Base-by-base conservation (phyloP, 2,888 invertebrate genomes). In the Meganola albula region DNA sequence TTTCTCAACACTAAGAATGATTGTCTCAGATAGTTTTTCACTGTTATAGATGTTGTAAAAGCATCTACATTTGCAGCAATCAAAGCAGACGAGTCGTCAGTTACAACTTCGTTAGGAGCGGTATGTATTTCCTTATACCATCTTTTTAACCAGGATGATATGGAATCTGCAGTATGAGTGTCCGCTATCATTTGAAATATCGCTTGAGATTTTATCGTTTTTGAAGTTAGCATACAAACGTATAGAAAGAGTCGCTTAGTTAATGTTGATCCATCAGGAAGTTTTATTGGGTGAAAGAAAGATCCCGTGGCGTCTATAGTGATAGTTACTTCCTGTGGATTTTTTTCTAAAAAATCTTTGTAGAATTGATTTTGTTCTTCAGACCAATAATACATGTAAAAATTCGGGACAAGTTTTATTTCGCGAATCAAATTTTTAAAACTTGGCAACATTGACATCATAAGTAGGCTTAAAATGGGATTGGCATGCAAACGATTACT, bases 91-190 rank as follows among this genome's bases (percentile, higher is more conserved):
- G 35, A 35, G 30, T 35, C 35, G 26, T 35, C 35, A 35, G 35
- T 35, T 32, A 32, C 21, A 27, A 37, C 12, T 28, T 37, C 37
- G 21, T 25, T 24, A 37, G 37, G 37, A 16, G 31, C 28, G 25
- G 25, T 28, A 32, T 25, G 28, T 32, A 32, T 22, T 25, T 32
- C 32, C 13, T 21, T 36, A 27, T 27, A 27, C 36, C 31, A 36
- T 36, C 24, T 36, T 31, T 27, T 36, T 24, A 37, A 32, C 32
- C 37, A 37, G 9, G 31, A 37, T 16, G 27, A 37, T 37, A 37
- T 28, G 24, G 36, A 37, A 32, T 37, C 31, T 24, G 36, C 21
- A 21, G 36, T 37, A 24, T 37, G 31, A 21, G 24, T 27, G 16
- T 37, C 23, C 10, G 23, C 20, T 20, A 20, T 20, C 20, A 20